Conservation (phyloP, 2,888 invertebrate species). For the Andrena hattorfiana region DNA sequence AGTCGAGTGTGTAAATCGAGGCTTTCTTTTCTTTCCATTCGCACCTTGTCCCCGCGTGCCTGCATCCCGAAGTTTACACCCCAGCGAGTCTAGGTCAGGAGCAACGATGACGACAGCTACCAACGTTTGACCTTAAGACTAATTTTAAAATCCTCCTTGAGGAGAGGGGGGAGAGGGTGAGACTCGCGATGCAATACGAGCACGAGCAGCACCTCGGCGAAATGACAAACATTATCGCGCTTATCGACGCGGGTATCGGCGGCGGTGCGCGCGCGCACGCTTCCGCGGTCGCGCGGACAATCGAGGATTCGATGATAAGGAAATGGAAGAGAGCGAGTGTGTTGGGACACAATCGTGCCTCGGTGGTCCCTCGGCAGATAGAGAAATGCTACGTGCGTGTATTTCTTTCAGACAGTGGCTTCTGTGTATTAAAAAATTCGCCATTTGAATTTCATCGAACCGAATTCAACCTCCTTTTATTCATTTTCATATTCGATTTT, state of each 20-base stretch:
- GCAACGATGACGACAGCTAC: conserved; percentile 71
- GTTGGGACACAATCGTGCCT: background rate
- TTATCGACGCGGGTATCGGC: conserved; percentile 27
- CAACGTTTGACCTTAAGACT: conserved; percentile 70
- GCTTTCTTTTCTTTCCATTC: conserved; percentile 61
- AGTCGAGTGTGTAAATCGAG: conserved; percentile 49
- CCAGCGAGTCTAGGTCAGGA: conserved; percentile 71
- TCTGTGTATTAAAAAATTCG: no score
- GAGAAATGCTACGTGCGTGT: no score
- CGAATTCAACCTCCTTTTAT: no score
- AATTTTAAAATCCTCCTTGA: conserved; percentile 64
- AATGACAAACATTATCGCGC: conserved; percentile 48
- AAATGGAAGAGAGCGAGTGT: background rate
- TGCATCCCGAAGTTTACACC: conserved; percentile 63
- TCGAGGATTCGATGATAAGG: conserved; percentile 6
- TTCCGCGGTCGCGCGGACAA: conserved; percentile 3
- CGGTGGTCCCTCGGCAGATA: background rate
- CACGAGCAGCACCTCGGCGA: conserved; percentile 34
- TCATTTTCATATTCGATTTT: no score
- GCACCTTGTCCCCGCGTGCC: conserved; percentile 58
- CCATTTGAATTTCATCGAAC: no score
- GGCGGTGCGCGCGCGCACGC: background rate
- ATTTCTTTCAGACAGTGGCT: no score
- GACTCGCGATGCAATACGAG: conserved; percentile 35
- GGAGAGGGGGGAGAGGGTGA: conserved; percentile 23